phyloP scores from a whole-genome alignment of 1,140 invertebrate genomes.

The Drosophila parvula region DNA sequence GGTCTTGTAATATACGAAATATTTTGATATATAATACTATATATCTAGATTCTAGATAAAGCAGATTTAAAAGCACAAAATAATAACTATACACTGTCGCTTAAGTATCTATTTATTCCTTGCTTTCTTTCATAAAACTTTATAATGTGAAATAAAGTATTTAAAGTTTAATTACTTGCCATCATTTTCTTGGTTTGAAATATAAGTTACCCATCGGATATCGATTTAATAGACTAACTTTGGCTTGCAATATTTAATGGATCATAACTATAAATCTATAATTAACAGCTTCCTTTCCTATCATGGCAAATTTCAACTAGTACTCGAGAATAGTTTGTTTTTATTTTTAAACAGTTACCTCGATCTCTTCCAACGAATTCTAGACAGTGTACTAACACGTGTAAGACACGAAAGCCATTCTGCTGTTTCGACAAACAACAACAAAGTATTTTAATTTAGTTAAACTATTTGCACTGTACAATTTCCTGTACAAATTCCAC shows the following conservation, averaged over 20 bases:
- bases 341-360: neutral
- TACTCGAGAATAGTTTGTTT: neutral
- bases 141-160: neutral
- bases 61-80: no score
- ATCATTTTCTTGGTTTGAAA: neutral
- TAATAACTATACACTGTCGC: neutral
- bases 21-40: no score
- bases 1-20: no score
- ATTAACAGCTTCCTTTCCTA: no score
- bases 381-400: neutral
- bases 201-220: neutral
- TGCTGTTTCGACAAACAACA: neutral
- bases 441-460: slow-evolving; percentile 24
- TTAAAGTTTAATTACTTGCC: neutral
- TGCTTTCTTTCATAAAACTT: neutral
- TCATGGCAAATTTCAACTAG: neutral
- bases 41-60: no score
- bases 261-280: neutral
- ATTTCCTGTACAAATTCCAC: slow-evolving; percentile 8
- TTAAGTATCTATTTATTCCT: neutral
- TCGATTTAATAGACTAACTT: neutral
- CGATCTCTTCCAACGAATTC: neutral
- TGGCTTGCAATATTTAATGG: neutral
- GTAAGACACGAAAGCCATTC: slow-evolving; percentile 4
- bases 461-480: slow-evolving; percentile 20